Percentiles rank a stretch among this genome's conserved stretches.
Conservation (phyloP, 2,113 vertebrate genomes). For the Paratilapia polleni region DNA sequence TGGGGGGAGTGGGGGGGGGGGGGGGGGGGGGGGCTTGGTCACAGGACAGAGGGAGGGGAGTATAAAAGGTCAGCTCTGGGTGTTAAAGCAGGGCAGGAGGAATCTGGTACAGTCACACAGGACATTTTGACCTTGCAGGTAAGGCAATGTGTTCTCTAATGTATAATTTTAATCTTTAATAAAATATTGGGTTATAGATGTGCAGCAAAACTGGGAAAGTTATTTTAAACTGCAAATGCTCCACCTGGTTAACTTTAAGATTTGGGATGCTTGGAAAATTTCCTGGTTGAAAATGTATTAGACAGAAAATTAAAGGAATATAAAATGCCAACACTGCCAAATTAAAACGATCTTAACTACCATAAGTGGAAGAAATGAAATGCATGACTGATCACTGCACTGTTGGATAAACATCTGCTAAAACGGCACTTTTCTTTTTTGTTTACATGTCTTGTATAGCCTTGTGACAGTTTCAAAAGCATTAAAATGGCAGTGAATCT, state of each 20-base stretch:
- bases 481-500: neutral
- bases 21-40: conserved; percentile 19
- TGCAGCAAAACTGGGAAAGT: neutral
- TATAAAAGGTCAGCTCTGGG: conserved; percentile 74
- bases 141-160: conserved; percentile 13
- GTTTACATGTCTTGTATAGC: neutral
- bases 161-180: neutral
- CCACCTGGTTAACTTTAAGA: too few species aligned
- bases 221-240: too few species aligned
- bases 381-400: neutral
- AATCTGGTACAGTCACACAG: conserved; percentile 15
- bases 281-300: too few species aligned
- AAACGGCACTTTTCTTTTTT: neutral
- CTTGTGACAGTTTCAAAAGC: neutral
- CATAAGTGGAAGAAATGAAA: neutral
- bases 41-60: conserved; percentile 24
- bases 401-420: neutral
- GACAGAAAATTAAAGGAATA: neutral
- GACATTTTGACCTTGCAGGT: conserved; percentile 50
- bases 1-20: too few species aligned
- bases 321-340: neutral
- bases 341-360: neutral
- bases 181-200: neutral
- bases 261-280: neutral
- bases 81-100: conserved; percentile 24